A percentile compares a stretch with the other conserved stretches of the same genome.
These are phyloP conservation scores for Gastracanthus pulcherrimus DNA, from an alignment of 2,888 invertebrate species.

Conservation along the genomic window DNA sequence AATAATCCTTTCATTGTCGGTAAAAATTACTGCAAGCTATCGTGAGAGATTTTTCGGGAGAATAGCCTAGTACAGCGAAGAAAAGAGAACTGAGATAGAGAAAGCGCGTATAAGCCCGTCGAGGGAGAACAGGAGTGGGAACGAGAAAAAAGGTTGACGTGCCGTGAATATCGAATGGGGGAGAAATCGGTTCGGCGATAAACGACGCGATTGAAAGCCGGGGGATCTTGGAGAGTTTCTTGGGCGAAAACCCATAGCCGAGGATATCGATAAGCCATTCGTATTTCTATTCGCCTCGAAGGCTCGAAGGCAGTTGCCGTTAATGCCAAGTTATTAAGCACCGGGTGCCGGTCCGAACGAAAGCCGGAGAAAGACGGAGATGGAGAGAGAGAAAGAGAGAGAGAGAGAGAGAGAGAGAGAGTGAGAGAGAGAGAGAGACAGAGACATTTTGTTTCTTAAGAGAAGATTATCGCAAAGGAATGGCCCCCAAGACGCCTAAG, in stretches of 20 bases:
- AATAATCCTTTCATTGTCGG: conserved; percentile 16
- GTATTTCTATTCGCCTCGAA: conserved; percentile 62
- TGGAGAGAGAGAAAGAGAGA: background rate
- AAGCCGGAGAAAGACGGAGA: conserved; percentile 6
- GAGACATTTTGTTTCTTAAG: conserved; percentile 36
- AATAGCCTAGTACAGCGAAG: conserved; percentile 16
- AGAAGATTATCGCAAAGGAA: conserved; percentile 32
- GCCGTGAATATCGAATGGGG: conserved; percentile 71
- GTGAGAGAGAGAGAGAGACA: background rate
- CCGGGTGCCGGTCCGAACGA: conserved; percentile 37
- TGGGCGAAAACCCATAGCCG: conserved; percentile 51
- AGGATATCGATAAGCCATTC: conserved; percentile 68
- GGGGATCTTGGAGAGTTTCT: conserved; percentile 59
- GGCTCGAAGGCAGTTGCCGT: conserved; percentile 53
- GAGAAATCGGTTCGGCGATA: conserved; percentile 68
- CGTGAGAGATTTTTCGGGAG: conserved; percentile 49
- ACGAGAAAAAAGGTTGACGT: conserved; percentile 63
- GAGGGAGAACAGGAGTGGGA: conserved; percentile 48
- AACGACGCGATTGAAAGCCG: conserved; percentile 71
- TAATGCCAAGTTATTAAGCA: conserved; percentile 64
- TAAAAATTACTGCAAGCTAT: conserved; percentile 23
- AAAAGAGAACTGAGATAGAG: conserved; percentile 2
- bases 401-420: conserved; percentile 36
- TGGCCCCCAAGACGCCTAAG: background rate
- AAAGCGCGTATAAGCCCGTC: conserved; percentile 37